Conservation (phyloP, 1,140 invertebrate genomes). For the Pseudomyrmex pallidus region DNA sequence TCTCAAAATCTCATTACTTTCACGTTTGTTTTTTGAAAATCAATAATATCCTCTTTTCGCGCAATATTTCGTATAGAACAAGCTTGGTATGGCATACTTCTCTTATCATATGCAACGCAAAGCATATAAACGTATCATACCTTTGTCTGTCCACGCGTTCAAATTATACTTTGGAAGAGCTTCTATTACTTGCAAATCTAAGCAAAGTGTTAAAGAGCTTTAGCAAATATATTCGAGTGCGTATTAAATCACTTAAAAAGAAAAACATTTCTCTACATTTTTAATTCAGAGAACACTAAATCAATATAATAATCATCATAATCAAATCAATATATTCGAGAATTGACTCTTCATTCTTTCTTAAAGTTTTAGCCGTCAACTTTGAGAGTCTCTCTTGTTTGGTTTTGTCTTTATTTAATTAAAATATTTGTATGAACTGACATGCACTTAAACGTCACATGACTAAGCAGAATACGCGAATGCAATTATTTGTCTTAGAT, state of each 20-base stretch:
- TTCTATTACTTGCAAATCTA: constrained; percentile 17
- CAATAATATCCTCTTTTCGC: constrained; percentile 3
- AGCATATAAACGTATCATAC: constrained; percentile 41
- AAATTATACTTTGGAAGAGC: constrained; percentile 1
- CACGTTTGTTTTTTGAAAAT: neutral
- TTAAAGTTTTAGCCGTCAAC: too few species aligned
- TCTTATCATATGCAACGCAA: constrained; percentile 60
- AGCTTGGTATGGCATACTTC: constrained; percentile 83
- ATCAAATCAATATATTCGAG: too few species aligned
- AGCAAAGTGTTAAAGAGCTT: neutral
- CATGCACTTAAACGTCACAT: constrained; percentile 77
- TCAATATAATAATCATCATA: too few species aligned
- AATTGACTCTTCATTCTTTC: too few species aligned
- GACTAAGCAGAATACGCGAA: constrained; percentile 20
- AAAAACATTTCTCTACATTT: neutral
- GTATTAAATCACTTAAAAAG: constrained; percentile 15
- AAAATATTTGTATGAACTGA: constrained; percentile 80
- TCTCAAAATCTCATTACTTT: constrained; percentile 10
- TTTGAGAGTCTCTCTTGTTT: too few species aligned
- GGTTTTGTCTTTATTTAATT: neutral
- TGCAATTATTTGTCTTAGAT: constrained; percentile 25
- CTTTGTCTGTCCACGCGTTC: neutral
- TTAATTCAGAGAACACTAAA: too few species aligned
- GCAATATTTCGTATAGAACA: constrained; percentile 31
- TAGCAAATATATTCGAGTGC: neutral